Percentiles rank a stretch among this genome's conserved stretches.
Conservation (phyloP, 2,888 invertebrate genomes). For the Chymomyza caudatula region DNA sequence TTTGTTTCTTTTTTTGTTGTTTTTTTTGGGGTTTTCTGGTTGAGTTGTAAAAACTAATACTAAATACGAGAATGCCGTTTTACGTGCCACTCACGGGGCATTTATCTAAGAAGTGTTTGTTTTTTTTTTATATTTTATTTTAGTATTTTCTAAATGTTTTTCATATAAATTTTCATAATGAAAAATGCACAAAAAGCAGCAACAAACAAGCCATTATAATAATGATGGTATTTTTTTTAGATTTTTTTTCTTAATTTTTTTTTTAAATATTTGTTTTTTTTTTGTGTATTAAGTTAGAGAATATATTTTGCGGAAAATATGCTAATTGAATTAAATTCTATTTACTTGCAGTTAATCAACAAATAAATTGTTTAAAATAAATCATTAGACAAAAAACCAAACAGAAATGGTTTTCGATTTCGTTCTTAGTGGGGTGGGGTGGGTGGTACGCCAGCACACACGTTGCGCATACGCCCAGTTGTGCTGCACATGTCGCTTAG, state of each 20-base stretch:
- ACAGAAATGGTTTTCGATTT: constrained; percentile 24
- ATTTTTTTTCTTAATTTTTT: neutral
- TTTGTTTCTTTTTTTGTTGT: constrained; percentile 13
- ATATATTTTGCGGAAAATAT: constrained; percentile 47
- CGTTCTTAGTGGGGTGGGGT: neutral
- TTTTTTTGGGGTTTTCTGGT: constrained; percentile 38
- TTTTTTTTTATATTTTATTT: constrained; percentile 15
- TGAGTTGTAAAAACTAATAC: constrained; percentile 55
- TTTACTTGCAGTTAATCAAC: constrained; percentile 40
- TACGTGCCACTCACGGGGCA: constrained; percentile 4
- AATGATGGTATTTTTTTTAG: constrained; percentile 17
- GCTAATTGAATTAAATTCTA: constrained; percentile 65
- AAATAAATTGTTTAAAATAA: constrained; percentile 30
- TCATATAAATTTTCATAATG: constrained; percentile 44
- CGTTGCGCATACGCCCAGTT: neutral
- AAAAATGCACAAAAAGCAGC: constrained; percentile 76
- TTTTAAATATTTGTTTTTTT: constrained; percentile 32
- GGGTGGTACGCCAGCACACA: neutral
- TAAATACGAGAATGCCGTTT: constrained; percentile 50
- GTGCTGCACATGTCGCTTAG: too few species aligned
- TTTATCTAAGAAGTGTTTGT: constrained; percentile 27
- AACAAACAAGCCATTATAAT: constrained; percentile 76
- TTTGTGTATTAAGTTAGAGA: constrained; percentile 40
- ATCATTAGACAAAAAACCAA: constrained; percentile 8
- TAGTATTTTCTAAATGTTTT: constrained; percentile 42